Base-by-base conservation (phyloP, 2,888 invertebrate species). In the Siphonodentalium dalli region DNA sequence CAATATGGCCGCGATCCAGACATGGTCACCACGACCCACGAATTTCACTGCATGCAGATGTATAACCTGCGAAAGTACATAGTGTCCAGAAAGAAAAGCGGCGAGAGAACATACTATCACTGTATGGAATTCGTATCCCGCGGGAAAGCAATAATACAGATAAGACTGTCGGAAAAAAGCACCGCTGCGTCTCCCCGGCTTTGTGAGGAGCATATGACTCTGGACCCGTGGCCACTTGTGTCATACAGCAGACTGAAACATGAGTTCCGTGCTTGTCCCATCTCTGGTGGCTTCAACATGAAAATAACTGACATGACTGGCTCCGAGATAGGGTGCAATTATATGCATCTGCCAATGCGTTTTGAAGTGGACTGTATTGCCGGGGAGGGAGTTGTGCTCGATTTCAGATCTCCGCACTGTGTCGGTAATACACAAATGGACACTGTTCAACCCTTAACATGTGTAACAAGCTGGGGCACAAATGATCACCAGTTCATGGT, bases 261-360 rank as follows among this genome's bases (percentile, higher is more conserved):
- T 9, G 71, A 70, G 11, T 70, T 66, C 48, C 45, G 58, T 6
- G 55, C 63, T 2, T 75, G 74, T 45, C 70, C 74, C 11, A 63
- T 77, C 33, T 53, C 58, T 15, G 75, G 74, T 3, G 76, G 76
- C 9, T 77, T 61, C 60, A 69, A 73, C 48, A 72, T 77, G 66
- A 70, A 72, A 42, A 61, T 68, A n/a, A 52, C 37, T 18, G 61
- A 66, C 38, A 49, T 56, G n/a, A 42, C 44, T 13, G 65, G 63
- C 1, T 35, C 53, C 3, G 63, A 61, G 13, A 71, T 68, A 44
- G 66, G 68, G 3, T 75, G 74, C 47, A 75, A 75, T 52, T 65
- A 63, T 37, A 68, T 69, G 62, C 67, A 72, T 11, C 57, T 71
- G 2, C 74, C 74, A 1, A 75, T 75, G 74, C 54, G 74, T 38